A percentile compares a stretch with the other conserved stretches of the same genome.
These are phyloP conservation scores for Dipodomys merriami DNA, from an alignment of 2,113 vertebrate genomes.

Conservation along the genomic window DNA sequence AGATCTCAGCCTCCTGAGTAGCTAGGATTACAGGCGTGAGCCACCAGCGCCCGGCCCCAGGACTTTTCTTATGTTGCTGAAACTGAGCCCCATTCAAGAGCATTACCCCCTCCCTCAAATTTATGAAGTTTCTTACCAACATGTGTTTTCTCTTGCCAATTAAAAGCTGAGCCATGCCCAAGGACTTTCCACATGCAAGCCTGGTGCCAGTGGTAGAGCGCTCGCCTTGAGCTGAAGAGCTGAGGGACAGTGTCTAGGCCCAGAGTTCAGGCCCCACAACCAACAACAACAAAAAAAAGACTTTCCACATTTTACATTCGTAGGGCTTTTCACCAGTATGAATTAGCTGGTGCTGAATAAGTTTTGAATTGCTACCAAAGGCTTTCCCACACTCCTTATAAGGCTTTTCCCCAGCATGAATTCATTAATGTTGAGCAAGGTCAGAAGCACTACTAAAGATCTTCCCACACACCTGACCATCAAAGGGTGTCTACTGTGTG, in stretches of 20 bases:
- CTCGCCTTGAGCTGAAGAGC: too few relatives aligned
- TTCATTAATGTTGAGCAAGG: slow-evolving; percentile 78
- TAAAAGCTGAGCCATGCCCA: slow-evolving; percentile 58
- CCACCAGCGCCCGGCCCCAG: too few relatives aligned
- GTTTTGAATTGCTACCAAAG: slow-evolving; percentile 78
- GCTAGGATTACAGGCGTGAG: too few relatives aligned
- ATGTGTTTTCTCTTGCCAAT: slow-evolving; percentile 64
- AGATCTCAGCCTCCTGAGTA: too few relatives aligned
- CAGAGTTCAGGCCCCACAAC: too few relatives aligned
- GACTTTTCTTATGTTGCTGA: slow-evolving; percentile 30
- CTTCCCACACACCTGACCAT: slow-evolving; percentile 80
- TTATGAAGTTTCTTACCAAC: slow-evolving; percentile 43
- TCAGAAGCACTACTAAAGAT: slow-evolving; percentile 77
- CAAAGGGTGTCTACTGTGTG: slow-evolving; percentile 82
- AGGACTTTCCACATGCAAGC: slow-evolving; percentile 53
- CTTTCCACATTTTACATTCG: slow-evolving; percentile 59
- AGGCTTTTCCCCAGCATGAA: slow-evolving; percentile 81
- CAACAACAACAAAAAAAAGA: too few relatives aligned
- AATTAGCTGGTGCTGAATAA: slow-evolving; percentile 79
- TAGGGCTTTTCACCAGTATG: slow-evolving; percentile 78
- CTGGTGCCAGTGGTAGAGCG: too few relatives aligned
- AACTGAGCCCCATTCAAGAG: slow-evolving; percentile 7
- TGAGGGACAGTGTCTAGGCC: too few relatives aligned
- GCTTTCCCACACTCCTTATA: slow-evolving; percentile 80
- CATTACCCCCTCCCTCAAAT: slow-evolving; percentile 50